phyloP scores from a whole-genome alignment of 2,888 invertebrate genomes.

The Scaptomyza polygonia region DNA sequence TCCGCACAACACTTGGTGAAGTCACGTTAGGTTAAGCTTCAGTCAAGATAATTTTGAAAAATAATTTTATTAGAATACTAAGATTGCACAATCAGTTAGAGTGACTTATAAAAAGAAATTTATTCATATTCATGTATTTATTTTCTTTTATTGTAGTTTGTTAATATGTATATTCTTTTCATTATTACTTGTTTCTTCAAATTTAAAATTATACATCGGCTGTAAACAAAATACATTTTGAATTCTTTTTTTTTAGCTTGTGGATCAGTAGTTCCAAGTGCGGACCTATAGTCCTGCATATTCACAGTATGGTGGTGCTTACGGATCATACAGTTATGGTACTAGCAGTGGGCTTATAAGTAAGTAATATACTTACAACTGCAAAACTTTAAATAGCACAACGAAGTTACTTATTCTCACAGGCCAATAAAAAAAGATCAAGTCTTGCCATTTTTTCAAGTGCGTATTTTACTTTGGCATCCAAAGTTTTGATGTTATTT shows the following conservation, averaged over 20 bases:
- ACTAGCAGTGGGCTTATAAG: constrained; percentile 88
- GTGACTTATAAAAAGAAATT: neutral
- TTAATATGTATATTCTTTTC: neutral
- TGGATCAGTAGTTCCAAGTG: constrained; percentile 87
- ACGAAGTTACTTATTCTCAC: too few relatives aligned
- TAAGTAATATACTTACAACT: constrained; percentile 68
- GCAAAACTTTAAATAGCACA: too few relatives aligned
- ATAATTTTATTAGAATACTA: neutral
- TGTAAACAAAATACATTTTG: constrained; percentile 1
- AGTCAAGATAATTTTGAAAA: neutral
- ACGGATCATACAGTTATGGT: constrained; percentile 88
- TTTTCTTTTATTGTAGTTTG: neutral
- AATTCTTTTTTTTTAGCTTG: constrained; percentile 85
- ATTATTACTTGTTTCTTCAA: neutral
- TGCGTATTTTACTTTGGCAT: too few relatives aligned
- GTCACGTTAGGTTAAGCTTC: constrained; percentile 7
- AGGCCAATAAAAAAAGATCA: too few relatives aligned
- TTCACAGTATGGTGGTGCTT: constrained; percentile 84
- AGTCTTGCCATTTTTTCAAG: too few relatives aligned
- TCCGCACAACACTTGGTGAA: constrained; percentile 37
- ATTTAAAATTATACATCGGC: neutral
- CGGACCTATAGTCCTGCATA: constrained; percentile 91
- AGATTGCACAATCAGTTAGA: neutral
- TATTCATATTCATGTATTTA: neutral
- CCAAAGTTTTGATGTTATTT: too few relatives aligned